Evolutionary conservation across 2,113 vertebrate genomes (phyloP).

Genomic region (Oncorhynchus mykiss): DNA sequence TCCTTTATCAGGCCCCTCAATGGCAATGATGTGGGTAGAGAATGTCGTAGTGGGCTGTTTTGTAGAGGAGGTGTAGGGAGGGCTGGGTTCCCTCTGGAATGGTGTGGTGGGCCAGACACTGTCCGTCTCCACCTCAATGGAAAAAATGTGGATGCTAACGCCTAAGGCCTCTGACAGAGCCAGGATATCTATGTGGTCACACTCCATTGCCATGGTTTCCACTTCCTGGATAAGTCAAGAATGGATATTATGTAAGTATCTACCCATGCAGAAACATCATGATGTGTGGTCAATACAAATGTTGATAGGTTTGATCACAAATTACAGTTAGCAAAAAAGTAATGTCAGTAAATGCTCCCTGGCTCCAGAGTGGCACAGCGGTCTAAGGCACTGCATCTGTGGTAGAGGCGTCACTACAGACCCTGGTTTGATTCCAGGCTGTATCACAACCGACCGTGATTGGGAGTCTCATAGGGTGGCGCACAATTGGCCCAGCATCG

Average conservation of each 20-base stretch:
- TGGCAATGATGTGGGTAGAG: slow-evolving; percentile 56
- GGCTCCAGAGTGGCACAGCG: too few relatives aligned
- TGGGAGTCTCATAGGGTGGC: too few relatives aligned
- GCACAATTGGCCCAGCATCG: too few relatives aligned
- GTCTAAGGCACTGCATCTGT: too few relatives aligned
- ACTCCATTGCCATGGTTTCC: slow-evolving; percentile 76
- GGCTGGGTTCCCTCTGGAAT: slow-evolving; percentile 77
- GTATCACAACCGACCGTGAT: too few relatives aligned
- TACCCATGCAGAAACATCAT: too few relatives aligned
- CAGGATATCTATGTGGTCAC: slow-evolving; percentile 78
- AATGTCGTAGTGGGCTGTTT: slow-evolving; percentile 77
- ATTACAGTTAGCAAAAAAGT: background rate
- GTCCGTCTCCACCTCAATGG: slow-evolving; percentile 64
- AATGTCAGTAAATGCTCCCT: too few relatives aligned
- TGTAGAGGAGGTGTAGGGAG: slow-evolving; percentile 73
- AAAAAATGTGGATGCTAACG: slow-evolving; percentile 73
- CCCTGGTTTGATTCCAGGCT: too few relatives aligned
- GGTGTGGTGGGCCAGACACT: slow-evolving; percentile 68
- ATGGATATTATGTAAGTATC: background rate
- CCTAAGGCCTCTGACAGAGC: slow-evolving; percentile 78
- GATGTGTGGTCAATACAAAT: background rate
- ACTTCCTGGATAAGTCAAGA: slow-evolving; percentile 68
- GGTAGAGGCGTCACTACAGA: too few relatives aligned
- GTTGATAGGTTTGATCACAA: background rate
- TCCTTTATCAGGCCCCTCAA: background rate